Conservation (phyloP, 2,888 invertebrate genomes). For the Germaria angustata region DNA sequence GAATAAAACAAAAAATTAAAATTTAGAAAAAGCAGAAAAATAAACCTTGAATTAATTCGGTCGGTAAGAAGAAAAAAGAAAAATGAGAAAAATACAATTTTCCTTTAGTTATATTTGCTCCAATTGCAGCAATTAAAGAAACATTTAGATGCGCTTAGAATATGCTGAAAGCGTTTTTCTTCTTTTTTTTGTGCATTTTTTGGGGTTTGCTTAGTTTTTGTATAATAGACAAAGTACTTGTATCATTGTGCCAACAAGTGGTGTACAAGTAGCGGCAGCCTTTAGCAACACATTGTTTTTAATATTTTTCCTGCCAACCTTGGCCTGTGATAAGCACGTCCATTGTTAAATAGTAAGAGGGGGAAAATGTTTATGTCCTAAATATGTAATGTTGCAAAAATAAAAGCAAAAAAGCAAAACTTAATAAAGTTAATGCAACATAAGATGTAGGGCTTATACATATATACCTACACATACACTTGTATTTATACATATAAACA, state of each 20-base stretch:
- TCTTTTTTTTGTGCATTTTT: not conserved
- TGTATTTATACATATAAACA: not conserved
- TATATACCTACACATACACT: not conserved
- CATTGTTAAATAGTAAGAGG: not conserved
- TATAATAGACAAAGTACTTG: slow-evolving; percentile 24
- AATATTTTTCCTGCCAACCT: not conserved
- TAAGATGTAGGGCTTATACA: not conserved
- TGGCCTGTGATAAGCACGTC: slow-evolving; percentile 16
- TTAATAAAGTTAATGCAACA: not conserved
- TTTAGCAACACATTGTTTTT: not conserved
- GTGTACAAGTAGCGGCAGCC: not conserved
- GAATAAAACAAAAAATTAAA: not conserved
- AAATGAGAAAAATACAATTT: not conserved
- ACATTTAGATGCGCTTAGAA: slow-evolving; percentile 53
- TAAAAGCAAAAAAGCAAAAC: not conserved
- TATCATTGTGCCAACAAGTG: slow-evolving; percentile 33
- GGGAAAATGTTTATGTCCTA: not conserved
- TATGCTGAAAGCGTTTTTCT: slow-evolving; percentile 41
- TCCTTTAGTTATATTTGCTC: slow-evolving; percentile 18
- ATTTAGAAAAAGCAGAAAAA: not conserved
- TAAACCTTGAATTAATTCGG: slow-evolving; percentile 34
- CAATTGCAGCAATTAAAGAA: slow-evolving; percentile 60
- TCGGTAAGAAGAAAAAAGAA: not conserved
- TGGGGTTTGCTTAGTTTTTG: not conserved
- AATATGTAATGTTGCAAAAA: not conserved